Evolutionary conservation across 1,140 invertebrate genomes (phyloP).

Genomic region (Orchestia grillus): DNA sequence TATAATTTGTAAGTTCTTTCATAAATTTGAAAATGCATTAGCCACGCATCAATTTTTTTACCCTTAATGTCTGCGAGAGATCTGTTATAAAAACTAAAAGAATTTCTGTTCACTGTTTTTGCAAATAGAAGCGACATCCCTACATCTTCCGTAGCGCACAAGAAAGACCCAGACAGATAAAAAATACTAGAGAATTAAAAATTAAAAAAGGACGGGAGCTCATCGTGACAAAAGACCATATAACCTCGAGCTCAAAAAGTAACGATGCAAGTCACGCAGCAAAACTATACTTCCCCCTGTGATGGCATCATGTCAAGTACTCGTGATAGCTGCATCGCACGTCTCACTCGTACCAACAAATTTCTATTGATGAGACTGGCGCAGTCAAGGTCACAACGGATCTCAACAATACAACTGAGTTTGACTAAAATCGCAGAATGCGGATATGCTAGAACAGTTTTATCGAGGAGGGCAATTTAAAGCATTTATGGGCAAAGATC

Average conservation of each 20-base stretch:
- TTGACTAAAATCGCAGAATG: conserved; percentile 1
- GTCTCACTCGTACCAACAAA: not conserved
- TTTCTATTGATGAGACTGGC: not conserved
- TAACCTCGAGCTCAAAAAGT: not conserved
- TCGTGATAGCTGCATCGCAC: not conserved
- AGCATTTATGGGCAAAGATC: not conserved
- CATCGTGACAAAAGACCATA: not conserved
- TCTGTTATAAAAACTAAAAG: too few species aligned
- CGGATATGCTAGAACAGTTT: not conserved
- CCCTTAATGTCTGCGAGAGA: too few species aligned
- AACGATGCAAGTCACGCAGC: conserved; percentile 5
- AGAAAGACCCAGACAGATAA: not conserved
- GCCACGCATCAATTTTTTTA: not conserved
- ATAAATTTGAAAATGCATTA: not conserved
- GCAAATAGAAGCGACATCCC: too few species aligned
- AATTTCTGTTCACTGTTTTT: too few species aligned
- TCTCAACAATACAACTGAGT: conserved; percentile 8
- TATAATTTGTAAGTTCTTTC: not conserved
- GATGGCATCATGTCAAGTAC: not conserved
- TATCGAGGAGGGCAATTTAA: not conserved
- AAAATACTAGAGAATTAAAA: not conserved
- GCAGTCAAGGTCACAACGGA: not conserved
- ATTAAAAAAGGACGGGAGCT: not conserved
- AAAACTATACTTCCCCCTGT: not conserved
- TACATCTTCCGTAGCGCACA: not conserved